Evolutionary conservation across 2,888 invertebrate genomes (phyloP).

Genomic region (Elysia crispata): DNA sequence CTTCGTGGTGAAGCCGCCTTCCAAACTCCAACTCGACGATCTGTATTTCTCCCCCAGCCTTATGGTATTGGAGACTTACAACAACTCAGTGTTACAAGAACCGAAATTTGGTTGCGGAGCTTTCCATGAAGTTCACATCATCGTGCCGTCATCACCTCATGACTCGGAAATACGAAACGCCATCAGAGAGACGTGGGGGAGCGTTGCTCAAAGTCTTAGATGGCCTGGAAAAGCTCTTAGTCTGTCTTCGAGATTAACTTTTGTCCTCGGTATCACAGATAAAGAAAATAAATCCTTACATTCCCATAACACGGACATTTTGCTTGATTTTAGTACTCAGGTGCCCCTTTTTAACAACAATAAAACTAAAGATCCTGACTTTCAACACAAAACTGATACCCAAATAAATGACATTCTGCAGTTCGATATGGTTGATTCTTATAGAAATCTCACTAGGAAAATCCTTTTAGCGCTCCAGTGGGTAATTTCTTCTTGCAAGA

Average conservation of each 20-base stretch:
- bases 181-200: constrained; percentile 45
- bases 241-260: constrained; percentile 17
- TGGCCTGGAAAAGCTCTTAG: constrained; percentile 29
- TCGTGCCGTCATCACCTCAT: constrained; percentile 36
- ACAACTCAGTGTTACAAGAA: constrained; percentile 15
- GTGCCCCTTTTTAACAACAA: too few species aligned
- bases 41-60: constrained; percentile 32
- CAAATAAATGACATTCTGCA: constrained; percentile 35
- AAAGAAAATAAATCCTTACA: not conserved
- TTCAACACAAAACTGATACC: too few species aligned
- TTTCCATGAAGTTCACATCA: not conserved
- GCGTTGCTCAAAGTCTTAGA: constrained; percentile 14
- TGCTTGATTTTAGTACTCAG: too few species aligned
- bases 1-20: constrained; percentile 27
- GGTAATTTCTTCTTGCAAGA: not conserved
- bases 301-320: too few species aligned
- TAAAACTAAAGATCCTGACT: too few species aligned
- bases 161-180: not conserved
- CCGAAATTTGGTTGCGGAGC: not conserved
- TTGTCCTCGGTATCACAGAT: constrained; percentile 30
- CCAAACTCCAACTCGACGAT: constrained; percentile 26
- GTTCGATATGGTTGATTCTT: constrained; percentile 43
- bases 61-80: not conserved
- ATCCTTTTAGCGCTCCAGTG: constrained; percentile 29
- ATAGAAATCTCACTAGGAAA: constrained; percentile 40